Evolutionary conservation across 2,797 vertebrate genomes (phyloP).

Genomic region (Sparus aurata): DNA sequence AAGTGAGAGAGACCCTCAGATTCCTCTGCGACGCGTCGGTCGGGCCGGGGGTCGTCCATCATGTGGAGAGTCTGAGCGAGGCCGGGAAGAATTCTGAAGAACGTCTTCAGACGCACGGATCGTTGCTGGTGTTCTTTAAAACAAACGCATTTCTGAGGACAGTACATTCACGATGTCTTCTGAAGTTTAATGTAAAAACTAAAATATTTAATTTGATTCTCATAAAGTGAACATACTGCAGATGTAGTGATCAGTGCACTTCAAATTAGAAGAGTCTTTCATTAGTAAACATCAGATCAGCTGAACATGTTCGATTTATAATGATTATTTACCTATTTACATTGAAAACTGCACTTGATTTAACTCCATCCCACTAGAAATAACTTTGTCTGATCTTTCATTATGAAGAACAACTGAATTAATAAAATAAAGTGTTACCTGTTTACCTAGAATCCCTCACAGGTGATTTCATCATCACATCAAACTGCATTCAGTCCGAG

Average conservation of each 20-base stretch:
- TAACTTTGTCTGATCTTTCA: neutral
- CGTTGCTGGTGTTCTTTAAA: neutral
- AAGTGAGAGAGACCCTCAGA: slow-evolving; percentile 54
- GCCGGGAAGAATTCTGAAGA: neutral
- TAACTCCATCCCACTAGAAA: neutral
- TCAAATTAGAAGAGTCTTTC: too few species aligned
- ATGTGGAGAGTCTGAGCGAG: neutral
- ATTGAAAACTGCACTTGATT: neutral
- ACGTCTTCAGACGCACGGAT: neutral
- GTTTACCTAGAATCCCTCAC: too few species aligned
- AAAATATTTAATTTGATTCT: too few species aligned
- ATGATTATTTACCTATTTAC: neutral
- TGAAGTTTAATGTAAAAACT: too few species aligned
- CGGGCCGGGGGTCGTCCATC: neutral
- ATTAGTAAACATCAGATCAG: too few species aligned
- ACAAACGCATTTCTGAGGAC: too few species aligned
- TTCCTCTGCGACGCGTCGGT: slow-evolving; percentile 48
- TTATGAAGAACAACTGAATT: too few species aligned
- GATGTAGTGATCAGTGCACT: too few species aligned
- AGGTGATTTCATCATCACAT: neutral
- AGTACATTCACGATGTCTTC: too few species aligned
- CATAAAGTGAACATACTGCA: too few species aligned
- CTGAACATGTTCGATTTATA: too few species aligned
- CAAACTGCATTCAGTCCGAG: neutral
- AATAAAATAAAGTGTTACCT: too few species aligned